Evolutionary conservation across 2,797 vertebrate species (phyloP).

Genomic region (Hoplostethus mediterraneus): DNA sequence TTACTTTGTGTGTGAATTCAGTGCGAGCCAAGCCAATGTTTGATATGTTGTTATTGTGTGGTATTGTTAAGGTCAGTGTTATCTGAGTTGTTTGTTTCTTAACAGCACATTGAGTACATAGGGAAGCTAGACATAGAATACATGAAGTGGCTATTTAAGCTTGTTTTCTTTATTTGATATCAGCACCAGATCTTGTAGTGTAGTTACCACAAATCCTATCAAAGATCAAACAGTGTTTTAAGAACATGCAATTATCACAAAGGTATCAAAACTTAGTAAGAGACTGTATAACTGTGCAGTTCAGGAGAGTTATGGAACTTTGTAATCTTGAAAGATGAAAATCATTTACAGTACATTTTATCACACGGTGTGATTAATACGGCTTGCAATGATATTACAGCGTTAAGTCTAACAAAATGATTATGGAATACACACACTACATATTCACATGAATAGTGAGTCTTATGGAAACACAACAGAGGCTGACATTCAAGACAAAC

Average conservation of each 20-base stretch:
- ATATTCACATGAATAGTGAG: background rate
- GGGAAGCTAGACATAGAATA: background rate
- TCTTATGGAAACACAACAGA: conserved; percentile 20
- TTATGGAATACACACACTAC: background rate
- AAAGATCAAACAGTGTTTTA: conserved; percentile 34
- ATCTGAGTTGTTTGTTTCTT: no score
- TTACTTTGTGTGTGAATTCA: background rate
- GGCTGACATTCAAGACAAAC: conserved; percentile 10
- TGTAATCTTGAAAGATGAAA: background rate
- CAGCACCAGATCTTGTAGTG: conserved; percentile 43
- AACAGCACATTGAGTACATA: background rate
- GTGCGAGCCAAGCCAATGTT: background rate
- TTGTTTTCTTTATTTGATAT: conserved; percentile 52
- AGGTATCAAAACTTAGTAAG: conserved; percentile 37
- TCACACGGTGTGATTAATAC: background rate
- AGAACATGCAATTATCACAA: conserved; percentile 38
- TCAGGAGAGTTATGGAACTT: background rate
- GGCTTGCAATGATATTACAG: background rate
- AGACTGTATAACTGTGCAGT: background rate
- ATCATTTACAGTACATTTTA: background rate
- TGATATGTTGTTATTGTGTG: no score
- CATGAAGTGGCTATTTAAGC: background rate
- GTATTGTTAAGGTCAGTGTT: no score
- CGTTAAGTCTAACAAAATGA: background rate
- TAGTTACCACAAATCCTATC: conserved; percentile 26